Evolutionary conservation across 2,888 invertebrate species (phyloP), one percentile per base, ranked within the genome.

Genomic region (Ophion ellenae): DNA sequence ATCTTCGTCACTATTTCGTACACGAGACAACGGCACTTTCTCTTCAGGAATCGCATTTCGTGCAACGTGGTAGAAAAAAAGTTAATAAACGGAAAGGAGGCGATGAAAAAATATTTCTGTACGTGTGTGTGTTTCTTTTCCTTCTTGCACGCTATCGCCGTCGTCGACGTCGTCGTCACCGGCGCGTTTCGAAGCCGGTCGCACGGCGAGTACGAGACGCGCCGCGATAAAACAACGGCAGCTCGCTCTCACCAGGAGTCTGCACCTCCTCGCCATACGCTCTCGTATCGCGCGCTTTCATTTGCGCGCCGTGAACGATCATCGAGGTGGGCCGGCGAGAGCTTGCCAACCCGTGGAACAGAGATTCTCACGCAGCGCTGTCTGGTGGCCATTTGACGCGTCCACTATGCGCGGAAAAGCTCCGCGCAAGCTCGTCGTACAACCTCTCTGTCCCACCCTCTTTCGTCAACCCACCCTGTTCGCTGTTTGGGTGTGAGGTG

Each of bases 21-120:
- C 14, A 85, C 79, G 88, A 93, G 93, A 88, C 93, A 93, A 85
- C 93, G 93, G 87, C 93, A 94, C 91, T 94, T 94, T 84, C 93
- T 92, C 88, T 94, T 94, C 81, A 93, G 91, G 88, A 93, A 94
- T 88, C 89, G 90, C 93, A 94, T 94, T 88, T 90, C 83, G 75
- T 81, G 32, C 11, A 47, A 24, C 17, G 32, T 17, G n/a, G n/a
- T 36, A 9, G 28, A 14, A 53, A 32, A 7, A 28, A 40, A 4
- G 20, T 36, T n/a, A 74, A 63, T 28, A 40, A 75, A 40, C 6
- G 20, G 17, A 59, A 17, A 20, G 20, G 7, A 9, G 28, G 14
- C n/a, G 57, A 76, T n/a, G 17, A 78, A 45, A 45, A 69, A 7
- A 61, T 59, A 11, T 36, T 4, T 11, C 24, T 32, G 3, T 70